Evolutionary conservation across 30 jellyfish, hydroid and myxozoan species (phyloP), one percentile per base, ranked within the genome.

Genomic region (Chrysaora quinquecirrha): DNA sequence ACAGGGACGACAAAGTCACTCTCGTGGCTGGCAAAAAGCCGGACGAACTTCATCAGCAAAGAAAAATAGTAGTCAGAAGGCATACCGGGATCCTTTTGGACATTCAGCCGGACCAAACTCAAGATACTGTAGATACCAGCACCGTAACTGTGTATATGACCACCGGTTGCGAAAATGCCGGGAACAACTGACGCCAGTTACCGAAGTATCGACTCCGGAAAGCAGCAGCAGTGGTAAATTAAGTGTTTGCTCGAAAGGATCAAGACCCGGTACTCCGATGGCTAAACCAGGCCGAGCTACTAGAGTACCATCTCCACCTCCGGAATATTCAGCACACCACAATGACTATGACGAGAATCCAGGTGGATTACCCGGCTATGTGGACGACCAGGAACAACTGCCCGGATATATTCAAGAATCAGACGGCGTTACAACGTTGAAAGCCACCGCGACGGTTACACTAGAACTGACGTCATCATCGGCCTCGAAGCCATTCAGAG

Each of bases 201-300:
- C 90, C 19, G 96, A 87, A 31, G 82, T 78, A 9, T 67, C 89
- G 9, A 76, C 96, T 34, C 90, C 96, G 20, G 96, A 87, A 1
- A 78, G 90, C 70, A 47, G 85, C 76, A 70, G 75, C 61, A 27
- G 90, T 11, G 90, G 87, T 22, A 38, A 49, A 14, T 2, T 34
- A 6, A 75, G 88, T 31, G 76, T 71, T 12, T 32, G 32, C 14
- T 49, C 85, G 21, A 21, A 49, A 48, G 62, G 47, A 48, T 84
- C 96, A 3, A 65, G 96, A 27, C 96, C 96, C 50, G 96, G 96
- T 1, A 85, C 96, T 33, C 96, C 96, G 28, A 85, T 85, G 0
- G 77, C 78, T 3, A 14, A 61, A 1, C 89, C 85, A 9, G 87
- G 87, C 10, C 25, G 71, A 54, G 85, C 89, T 16, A 24, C 32